These are phyloP conservation scores for Lacerta agilis DNA, from an alignment of 2,797 vertebrate species.

Conservation along the genomic window DNA sequence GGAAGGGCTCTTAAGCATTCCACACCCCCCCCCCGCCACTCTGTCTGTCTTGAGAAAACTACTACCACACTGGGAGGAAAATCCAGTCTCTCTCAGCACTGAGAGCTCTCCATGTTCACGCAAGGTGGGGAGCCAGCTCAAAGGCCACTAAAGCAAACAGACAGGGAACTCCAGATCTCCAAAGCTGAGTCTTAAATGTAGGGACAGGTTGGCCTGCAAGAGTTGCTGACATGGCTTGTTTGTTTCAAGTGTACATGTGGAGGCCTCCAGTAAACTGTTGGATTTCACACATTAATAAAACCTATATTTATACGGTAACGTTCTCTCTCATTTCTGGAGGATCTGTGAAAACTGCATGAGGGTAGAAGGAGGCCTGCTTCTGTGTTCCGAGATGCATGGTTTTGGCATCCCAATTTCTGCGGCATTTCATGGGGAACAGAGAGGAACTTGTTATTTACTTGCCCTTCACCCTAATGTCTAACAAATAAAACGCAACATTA, in stretches of 20 bases:
- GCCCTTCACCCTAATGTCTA: too few species aligned
- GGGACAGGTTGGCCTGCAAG: not conserved
- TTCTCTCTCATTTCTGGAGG: not conserved
- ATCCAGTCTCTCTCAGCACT: not conserved
- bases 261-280: constrained; percentile 70
- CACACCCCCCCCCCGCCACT: not conserved
- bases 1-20: not conserved
- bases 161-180: not conserved
- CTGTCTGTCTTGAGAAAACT: not conserved
- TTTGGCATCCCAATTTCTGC: too few species aligned
- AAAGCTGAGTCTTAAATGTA: too few species aligned
- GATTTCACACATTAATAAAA: constrained; percentile 82
- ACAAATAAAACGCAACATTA: not conserved
- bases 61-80: not conserved
- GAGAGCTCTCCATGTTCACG: not conserved
- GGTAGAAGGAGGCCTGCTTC: too few species aligned
- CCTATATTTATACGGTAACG: constrained; percentile 80
- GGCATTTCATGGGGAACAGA: too few species aligned
- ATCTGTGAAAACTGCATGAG: not conserved
- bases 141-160: not conserved
- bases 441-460: too few species aligned
- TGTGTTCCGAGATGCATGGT: too few species aligned
- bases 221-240: not conserved
- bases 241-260: constrained; percentile 45
- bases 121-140: too few species aligned